These are phyloP conservation scores for Pachyseris speciosa DNA, from an alignment of 64 coral and sea anemone species.

Conservation along the genomic window DNA sequence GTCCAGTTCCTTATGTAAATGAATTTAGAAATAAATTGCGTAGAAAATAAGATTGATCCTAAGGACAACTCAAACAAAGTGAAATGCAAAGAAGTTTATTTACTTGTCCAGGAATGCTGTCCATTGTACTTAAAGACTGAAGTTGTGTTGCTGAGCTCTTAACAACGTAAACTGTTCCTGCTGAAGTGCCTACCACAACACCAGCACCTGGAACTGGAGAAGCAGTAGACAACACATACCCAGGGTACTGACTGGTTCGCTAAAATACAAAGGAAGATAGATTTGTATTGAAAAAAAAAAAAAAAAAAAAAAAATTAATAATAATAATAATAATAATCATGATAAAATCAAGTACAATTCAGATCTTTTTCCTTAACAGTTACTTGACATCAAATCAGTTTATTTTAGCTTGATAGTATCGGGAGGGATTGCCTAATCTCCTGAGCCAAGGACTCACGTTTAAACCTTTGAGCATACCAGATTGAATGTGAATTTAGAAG, in stretches of 20 bases:
- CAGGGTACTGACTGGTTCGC: conserved; percentile 64
- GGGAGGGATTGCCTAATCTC: too few species aligned
- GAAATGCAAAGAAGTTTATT: too few species aligned
- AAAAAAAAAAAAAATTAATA: not conserved
- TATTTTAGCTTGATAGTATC: too few species aligned
- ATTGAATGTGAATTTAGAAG: too few species aligned
- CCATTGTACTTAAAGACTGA: conserved; percentile 40
- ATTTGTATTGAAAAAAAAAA: not conserved
- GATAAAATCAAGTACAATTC: too few species aligned
- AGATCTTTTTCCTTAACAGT: too few species aligned
- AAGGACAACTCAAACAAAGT: too few species aligned
- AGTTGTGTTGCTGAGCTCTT: conserved; percentile 12
- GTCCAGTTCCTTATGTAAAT: not conserved
- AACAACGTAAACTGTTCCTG: conserved; percentile 44
- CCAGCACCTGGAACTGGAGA: conserved; percentile 43
- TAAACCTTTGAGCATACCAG: too few species aligned
- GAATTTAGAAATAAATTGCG: not conserved
- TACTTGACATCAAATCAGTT: too few species aligned
- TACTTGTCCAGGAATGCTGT: conserved; percentile 71
- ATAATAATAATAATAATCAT: not conserved
- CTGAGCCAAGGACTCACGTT: too few species aligned
- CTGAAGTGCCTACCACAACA: conserved; percentile 64
- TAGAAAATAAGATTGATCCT: too few species aligned
- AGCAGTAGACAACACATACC: conserved; percentile 56
- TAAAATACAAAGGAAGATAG: not conserved